phyloP scores from a whole-genome alignment of 2,797 vertebrate species.

The Periparus ater region DNA sequence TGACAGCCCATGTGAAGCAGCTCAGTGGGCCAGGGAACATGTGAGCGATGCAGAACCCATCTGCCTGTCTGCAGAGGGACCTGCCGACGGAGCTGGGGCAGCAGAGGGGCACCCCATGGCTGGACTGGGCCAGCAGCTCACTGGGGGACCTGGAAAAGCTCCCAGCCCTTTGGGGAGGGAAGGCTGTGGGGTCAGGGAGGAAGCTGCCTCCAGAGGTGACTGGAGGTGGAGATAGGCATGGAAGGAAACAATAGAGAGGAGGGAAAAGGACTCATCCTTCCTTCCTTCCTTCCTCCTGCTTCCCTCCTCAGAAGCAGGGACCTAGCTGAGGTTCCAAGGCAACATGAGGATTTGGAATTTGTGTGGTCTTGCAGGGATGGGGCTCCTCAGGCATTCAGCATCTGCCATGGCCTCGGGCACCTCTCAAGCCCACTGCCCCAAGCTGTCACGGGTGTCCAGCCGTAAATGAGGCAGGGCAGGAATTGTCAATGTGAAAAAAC shows the following conservation, averaged over 20 bases:
- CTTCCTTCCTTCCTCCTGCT: not conserved
- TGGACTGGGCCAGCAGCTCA: not conserved
- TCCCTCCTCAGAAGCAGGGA: not conserved
- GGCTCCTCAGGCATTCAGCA: not conserved
- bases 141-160: not conserved
- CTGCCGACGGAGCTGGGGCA: fast-evolving
- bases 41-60: not conserved
- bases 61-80: not conserved
- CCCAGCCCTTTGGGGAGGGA: not conserved
- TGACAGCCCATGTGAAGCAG: not conserved
- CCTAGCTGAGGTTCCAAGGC: not conserved
- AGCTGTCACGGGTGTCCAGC: not conserved
- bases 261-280: not conserved
- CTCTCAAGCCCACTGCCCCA: not conserved
- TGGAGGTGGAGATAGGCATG: not conserved
- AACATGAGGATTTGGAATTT: not conserved
- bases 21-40: not conserved
- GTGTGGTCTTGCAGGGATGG: not conserved
- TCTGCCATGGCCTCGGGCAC: not conserved
- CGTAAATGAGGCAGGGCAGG: not conserved
- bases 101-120: not conserved
- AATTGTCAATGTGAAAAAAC: not conserved
- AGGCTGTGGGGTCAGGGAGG: not conserved
- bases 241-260: not conserved
- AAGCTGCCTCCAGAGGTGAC: not conserved